A percentile compares a stretch with the other conserved stretches of the same genome.
These are phyloP conservation scores for Ciconia nigra DNA, from an alignment of 2,797 vertebrate species.

Conservation along the genomic window DNA sequence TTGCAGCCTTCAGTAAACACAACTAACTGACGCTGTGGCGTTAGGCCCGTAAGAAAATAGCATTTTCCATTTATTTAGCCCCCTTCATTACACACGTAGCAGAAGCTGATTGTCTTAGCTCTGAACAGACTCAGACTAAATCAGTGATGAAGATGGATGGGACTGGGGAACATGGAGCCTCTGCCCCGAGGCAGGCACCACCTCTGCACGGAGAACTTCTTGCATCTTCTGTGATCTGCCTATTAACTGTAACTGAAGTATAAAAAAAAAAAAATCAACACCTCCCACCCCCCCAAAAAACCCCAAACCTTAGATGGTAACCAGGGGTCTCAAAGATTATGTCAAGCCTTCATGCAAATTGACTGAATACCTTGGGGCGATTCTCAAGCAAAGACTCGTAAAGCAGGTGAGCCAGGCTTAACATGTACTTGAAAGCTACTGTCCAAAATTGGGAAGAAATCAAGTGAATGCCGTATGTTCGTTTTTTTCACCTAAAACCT, in stretches of 20 bases:
- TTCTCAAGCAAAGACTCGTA: background rate
- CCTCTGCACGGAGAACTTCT: accelerated
- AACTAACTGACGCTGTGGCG: background rate
- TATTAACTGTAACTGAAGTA: background rate
- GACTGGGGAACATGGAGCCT: background rate
- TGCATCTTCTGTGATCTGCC: background rate
- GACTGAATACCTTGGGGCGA: background rate
- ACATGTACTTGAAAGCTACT: background rate
- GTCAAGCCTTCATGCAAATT: background rate
- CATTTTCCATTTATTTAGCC: background rate
- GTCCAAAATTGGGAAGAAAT: background rate
- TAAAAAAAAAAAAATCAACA: background rate
- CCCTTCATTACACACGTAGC: background rate
- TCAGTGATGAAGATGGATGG: background rate
- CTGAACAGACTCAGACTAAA: background rate
- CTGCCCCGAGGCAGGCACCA: background rate
- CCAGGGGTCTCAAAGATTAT: background rate
- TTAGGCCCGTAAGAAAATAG: background rate
- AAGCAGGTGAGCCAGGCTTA: background rate
- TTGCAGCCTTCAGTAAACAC: background rate
- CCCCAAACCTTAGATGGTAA: too few relatives aligned
- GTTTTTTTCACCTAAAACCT: background rate
- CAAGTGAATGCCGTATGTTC: background rate
- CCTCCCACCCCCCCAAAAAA: too few relatives aligned
- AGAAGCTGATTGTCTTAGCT: background rate